A percentile compares a stretch with the other conserved stretches of the same genome.
phyloP scores from a whole-genome alignment of 2,888 invertebrate genomes.

The Cyrtodaria siliqua region DNA sequence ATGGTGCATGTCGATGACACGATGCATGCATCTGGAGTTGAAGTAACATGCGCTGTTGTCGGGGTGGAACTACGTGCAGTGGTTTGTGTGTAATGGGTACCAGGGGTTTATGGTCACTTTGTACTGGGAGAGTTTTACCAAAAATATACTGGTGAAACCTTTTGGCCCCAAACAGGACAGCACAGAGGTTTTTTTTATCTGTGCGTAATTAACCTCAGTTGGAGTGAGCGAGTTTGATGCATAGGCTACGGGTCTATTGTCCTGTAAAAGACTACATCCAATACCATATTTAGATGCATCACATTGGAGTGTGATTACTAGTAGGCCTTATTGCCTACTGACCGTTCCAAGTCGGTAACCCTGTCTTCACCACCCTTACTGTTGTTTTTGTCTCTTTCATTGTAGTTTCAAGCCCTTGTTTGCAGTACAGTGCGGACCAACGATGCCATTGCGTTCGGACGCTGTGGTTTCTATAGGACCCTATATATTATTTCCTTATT shows the following conservation, averaged over 20 bases:
- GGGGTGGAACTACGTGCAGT: slow-evolving; percentile 25
- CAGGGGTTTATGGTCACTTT: slow-evolving; percentile 44
- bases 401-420: too few relatives aligned
- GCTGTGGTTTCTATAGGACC: too few relatives aligned
- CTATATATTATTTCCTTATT: background rate
- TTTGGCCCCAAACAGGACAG: slow-evolving; percentile 33
- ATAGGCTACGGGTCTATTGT: slow-evolving; percentile 43
- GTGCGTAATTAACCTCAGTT: slow-evolving; percentile 44
- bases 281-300: slow-evolving; percentile 32
- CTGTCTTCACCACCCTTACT: too few relatives aligned
- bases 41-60: slow-evolving; percentile 38
- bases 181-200: slow-evolving; percentile 43
- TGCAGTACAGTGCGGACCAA: too few relatives aligned
- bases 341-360: too few relatives aligned
- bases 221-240: slow-evolving; percentile 40
- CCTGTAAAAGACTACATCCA: slow-evolving; percentile 14
- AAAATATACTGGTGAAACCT: slow-evolving; percentile 24
- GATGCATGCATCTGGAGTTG: slow-evolving; percentile 36
- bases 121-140: slow-evolving; percentile 17
- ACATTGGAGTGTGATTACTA: background rate
- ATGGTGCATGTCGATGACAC: slow-evolving; percentile 31
- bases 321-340: too few relatives aligned
- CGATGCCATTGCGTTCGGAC: too few relatives aligned
- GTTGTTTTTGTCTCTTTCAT: too few relatives aligned
- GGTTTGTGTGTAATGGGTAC: slow-evolving; percentile 38